Evolutionary conservation across 2,113 vertebrate species (phyloP), one percentile per base, ranked within the genome.

Genomic region (Gadus chalcogrammus): DNA sequence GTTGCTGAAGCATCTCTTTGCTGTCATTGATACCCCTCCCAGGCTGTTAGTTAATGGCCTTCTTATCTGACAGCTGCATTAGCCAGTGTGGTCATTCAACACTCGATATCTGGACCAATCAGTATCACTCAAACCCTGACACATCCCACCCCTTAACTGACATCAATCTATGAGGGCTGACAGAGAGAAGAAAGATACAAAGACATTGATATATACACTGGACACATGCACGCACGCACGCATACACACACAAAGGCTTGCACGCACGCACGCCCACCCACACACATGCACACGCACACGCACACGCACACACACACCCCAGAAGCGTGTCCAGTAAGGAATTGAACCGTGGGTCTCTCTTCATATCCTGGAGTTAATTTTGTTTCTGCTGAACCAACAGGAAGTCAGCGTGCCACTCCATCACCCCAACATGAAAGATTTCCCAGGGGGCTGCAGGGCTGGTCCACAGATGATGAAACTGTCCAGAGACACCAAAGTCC

Each of bases 361-460:
- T 68, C 64, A 72, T 79, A 81, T 74, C 55, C 64, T 65, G 71
- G 74, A 74, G 27, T 28, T 59, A 66, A 67, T 67, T 67, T 64
- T 67, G 55, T 77, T 79, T 77, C 38, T 76, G 78, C 76, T 74
- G 80, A 84, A 20, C 82, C 74, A 59, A 24, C 80, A 69, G 60
- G 71, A 73, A 15, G 15, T 56, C 53, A 7, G 38, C 64, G 61
- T 65, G 66, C 64, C 17, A 62, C 71, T 56, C 66, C 58, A 1
- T 58, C 31, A 9, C 58, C 69, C 53, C 11, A 55, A 62, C 74
- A 52, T 2, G 59, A 35, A 53, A 78, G 71, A 82, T 86, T 82
- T 84, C 79, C 84, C 84, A 84, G 79, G 78, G 76, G 84, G 73
- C 82, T 76, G 3, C 71, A 61, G 68, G 64, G 62, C 6, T 35